Base-by-base conservation (phyloP, 1,140 invertebrate species). In the Telenomus remus region DNA sequence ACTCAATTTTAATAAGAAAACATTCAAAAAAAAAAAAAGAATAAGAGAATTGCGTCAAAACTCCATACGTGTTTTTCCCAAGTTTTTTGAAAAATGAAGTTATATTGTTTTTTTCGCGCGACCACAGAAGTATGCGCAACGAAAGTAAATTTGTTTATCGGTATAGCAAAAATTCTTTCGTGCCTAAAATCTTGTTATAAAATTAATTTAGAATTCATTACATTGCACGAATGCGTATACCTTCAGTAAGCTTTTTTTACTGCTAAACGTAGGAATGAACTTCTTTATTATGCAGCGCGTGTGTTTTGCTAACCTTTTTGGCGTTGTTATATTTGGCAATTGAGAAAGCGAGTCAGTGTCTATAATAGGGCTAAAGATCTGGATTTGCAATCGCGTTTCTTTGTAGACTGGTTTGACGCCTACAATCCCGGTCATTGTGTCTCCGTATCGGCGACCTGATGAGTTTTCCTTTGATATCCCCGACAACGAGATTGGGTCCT, bases 131-230 rank as follows among this genome's bases (percentile, higher is more conserved):
- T n/a, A 39, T 4, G 9, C 9, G 9, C 37, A 39, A n/a, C n/a
- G 9, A 39, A 39, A 39, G 2, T 39, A 9, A 39, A 39, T 39
- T 11, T 33, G 48, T 60, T 39, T 39, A 51, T 43, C 4, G 39
- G 48, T n/a, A 4, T n/a, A n/a, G 34, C 19, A 6, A 27, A 27
- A 27, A 27, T 27, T 9, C 55, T 35, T 46, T 59, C 55, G 7
- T 15, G 7, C 35, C 43, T 46, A 74, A 66, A 74, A n/a, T n/a
- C n/a, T n/a, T n/a, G n/a, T n/a, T 64, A 74, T 74, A 56, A 74
- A 74, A 74, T 74, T 74, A 74, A 74, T 74, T 74, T 61, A 74
- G 66, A 74, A 74, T 74, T 66, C 71, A 74, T 74, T 74, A 56
- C 60, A 74, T 63, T 16, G 57, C 63, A 74, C 54, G 71, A 74